Evolutionary conservation across 2,888 invertebrate species (phyloP).

Genomic region (Acronicta aceris): DNA sequence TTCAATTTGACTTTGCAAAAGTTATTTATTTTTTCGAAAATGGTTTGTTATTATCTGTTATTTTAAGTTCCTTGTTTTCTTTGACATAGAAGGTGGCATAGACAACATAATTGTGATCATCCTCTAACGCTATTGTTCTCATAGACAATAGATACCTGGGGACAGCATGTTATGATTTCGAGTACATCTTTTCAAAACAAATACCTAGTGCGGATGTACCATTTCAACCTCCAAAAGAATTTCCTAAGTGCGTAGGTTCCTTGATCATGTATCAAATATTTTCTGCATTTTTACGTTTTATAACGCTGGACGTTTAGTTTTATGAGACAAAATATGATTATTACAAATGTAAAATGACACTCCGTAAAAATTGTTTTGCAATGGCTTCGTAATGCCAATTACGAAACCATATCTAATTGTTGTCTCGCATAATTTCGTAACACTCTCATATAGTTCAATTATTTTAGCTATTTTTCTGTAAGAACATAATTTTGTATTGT

Average conservation of each 20-base stretch:
- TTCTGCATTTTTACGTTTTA: conserved; percentile 32
- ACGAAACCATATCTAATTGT: conserved; percentile 6
- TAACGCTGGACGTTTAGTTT: conserved; percentile 31
- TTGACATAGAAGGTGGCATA: conserved; percentile 10
- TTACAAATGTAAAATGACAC: too few relatives aligned
- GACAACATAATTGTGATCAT: conserved; percentile 10
- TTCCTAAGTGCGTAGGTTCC: not conserved
- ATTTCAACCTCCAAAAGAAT: not conserved
- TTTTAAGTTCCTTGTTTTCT: conserved; percentile 15
- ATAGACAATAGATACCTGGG: conserved; percentile 21
- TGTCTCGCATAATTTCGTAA: not conserved
- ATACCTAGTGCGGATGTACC: conserved; percentile 11
- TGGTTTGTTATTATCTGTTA: conserved; percentile 13
- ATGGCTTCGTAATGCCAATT: too few relatives aligned
- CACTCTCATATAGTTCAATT: conserved; percentile 3
- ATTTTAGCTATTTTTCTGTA: conserved; percentile 12
- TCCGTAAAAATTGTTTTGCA: too few relatives aligned
- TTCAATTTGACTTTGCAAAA: conserved; percentile 17
- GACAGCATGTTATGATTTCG: conserved; percentile 19
- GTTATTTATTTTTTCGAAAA: conserved; percentile 24
- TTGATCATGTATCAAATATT: conserved; percentile 3
- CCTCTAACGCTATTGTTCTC: conserved; percentile 22
- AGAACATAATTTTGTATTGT: conserved; percentile 12
- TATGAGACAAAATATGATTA: conserved; percentile 9
- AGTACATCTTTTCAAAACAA: conserved; percentile 18